These are phyloP conservation scores for Pitangus sulphuratus DNA, from an alignment of 2,797 vertebrate species.

Conservation along the genomic window DNA sequence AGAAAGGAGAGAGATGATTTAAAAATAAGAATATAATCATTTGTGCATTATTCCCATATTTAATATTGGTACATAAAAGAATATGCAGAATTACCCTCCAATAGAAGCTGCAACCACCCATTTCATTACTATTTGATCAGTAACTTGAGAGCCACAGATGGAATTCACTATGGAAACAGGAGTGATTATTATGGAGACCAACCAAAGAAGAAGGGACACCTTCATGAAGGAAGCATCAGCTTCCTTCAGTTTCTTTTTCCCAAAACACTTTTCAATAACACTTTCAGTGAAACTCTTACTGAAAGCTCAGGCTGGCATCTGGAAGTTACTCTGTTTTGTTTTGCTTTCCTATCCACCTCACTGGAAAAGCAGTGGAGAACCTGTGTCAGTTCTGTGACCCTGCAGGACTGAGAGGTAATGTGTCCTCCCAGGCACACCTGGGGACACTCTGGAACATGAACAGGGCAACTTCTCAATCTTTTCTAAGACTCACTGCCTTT, in stretches of 20 bases:
- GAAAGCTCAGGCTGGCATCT: not conserved
- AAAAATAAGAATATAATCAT: not conserved
- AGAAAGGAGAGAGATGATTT: not conserved
- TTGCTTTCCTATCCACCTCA: not conserved
- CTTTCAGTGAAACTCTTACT: not conserved
- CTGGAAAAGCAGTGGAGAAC: not conserved
- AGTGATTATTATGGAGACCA: not conserved
- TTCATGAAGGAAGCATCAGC: not conserved
- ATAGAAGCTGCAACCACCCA: not conserved
- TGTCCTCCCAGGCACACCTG: not conserved
- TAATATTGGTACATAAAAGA: not conserved
- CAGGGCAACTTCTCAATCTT: not conserved
- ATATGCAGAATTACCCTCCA: not conserved
- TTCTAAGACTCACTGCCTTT: not conserved
- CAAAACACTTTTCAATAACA: not conserved
- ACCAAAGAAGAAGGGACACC: not conserved
- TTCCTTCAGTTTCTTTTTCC: not conserved
- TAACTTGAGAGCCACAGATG: conserved; percentile 9
- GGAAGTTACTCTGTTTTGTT: not conserved
- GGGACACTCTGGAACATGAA: not conserved
- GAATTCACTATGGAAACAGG: not conserved
- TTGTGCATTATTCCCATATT: not conserved
- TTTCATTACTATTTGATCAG: conserved; percentile 47
- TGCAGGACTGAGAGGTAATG: not conserved
- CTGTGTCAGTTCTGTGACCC: accelerated